phyloP scores from a whole-genome alignment of 2,113 vertebrate species.

The Malurus alboscapulatus region DNA sequence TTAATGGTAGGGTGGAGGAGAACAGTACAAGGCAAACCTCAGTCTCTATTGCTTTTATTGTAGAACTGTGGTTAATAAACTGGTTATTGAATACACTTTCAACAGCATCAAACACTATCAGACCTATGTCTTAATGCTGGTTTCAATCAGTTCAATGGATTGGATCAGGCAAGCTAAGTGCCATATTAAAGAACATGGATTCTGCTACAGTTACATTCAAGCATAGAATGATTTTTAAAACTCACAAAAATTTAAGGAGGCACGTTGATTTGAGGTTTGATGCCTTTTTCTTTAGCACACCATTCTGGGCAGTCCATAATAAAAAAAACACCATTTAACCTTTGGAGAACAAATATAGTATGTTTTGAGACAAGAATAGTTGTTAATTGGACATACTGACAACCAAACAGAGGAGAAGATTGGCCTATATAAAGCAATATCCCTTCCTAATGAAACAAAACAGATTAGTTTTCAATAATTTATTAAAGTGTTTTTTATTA shows the following conservation, averaged over 20 bases:
- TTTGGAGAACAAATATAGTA: background rate
- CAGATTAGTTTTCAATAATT: background rate
- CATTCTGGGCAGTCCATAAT: background rate
- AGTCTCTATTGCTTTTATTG: background rate
- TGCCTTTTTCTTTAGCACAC: background rate
- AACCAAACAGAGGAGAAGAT: background rate
- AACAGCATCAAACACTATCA: background rate
- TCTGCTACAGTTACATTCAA: background rate
- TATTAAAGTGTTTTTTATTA: background rate
- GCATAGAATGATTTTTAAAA: background rate
- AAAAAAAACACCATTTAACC: background rate
- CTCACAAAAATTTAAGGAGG: background rate
- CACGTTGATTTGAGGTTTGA: background rate
- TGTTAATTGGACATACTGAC: background rate
- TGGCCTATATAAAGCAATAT: background rate
- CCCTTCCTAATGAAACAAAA: background rate
- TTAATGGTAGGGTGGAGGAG: background rate
- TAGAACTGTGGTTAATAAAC: background rate
- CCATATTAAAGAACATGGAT: background rate
- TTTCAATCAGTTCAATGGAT: background rate
- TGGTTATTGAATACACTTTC: background rate
- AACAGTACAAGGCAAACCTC: background rate
- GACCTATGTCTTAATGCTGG: background rate
- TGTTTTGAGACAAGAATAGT: background rate
- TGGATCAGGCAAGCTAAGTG: background rate